Evolutionary conservation across 2,797 vertebrate species (phyloP), one percentile per base, ranked within the genome.

Genomic region (Trachops cirrhosus): DNA sequence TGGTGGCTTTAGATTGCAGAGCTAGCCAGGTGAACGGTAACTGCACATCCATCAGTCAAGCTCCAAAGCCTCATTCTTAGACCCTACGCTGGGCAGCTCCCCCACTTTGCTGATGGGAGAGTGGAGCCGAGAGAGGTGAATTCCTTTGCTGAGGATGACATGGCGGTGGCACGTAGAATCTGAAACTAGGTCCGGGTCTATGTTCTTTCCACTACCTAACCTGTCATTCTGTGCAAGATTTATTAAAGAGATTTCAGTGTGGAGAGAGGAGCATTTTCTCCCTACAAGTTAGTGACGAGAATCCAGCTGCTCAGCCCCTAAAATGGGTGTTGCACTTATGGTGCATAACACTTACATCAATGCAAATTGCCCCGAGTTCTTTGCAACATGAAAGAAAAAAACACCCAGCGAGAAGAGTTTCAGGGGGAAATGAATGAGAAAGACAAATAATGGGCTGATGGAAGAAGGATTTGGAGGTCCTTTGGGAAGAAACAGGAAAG

Each of bases 281-380:
- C 64, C 29, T 9, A 52, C 22, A 54, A 86, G 57, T 91, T 37
- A 59, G 29, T 80, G 79, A 90, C 29, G 84, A 91, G 67, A 91
- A 86, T 48, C 39, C n/a, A 94, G 70, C 67, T 89, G 54, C 3
- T 71, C 68, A 78, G 15, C 34, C 68, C 74, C 78, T n/a, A 29
- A 94, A 86, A 64, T 37, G 10, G 92, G 52, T 37, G 18, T 71
- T 80, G 29, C 12, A 52, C 37, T 86, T 89, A 74, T 37, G 57
- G 70, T 89, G 78, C 39, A 67, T 94, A 94, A 96, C 59, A 86
- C 85, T 86, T 57, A 46, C 5, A 96, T 86, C 94, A 89, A 5
- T 80, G 89, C 74, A 94, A 75, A 95, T 86, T 79, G 50, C 39
- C 46, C 68, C 32, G 70, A 85, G 57, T 54, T 57, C 79, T 96